A percentile compares a stretch with the other conserved stretches of the same genome.
phyloP scores from a whole-genome alignment of 1,140 invertebrate species.

The Aphelinus atriplicis region DNA sequence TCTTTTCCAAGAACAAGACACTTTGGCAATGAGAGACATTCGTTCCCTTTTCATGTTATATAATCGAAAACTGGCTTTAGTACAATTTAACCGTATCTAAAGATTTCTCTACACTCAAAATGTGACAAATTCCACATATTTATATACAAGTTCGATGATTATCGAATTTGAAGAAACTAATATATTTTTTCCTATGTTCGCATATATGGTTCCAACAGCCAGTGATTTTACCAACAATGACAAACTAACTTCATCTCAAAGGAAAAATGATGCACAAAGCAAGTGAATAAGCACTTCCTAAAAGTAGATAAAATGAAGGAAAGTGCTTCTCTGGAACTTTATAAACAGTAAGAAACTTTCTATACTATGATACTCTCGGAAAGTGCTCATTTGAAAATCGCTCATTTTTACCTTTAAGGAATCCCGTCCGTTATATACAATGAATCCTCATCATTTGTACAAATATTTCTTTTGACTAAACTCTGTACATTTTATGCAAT shows the following conservation, averaged over 20 bases:
- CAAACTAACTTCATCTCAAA: neutral
- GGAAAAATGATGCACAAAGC: conserved; percentile 3
- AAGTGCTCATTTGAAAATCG: neutral
- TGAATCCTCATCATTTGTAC: neutral
- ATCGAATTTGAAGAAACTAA: conserved; percentile 18
- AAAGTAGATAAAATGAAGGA: neutral
- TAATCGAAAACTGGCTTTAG: no score
- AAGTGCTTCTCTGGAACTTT: no score
- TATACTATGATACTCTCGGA: neutral
- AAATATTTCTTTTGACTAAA: neutral
- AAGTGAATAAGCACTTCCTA: conserved; percentile 21
- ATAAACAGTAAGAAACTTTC: no score
- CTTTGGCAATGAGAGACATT: neutral
- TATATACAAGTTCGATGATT: conserved; percentile 20
- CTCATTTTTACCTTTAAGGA: neutral
- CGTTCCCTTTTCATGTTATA: no score
- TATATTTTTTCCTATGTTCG: conserved; percentile 5
- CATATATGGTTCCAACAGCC: neutral
- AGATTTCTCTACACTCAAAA: conserved; percentile 1
- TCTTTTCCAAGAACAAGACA: neutral
- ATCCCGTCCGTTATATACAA: neutral
- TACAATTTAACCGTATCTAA: conserved; percentile 1
- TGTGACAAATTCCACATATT: conserved; percentile 12
- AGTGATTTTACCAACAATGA: conserved; percentile 9
- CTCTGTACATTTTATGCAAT: neutral